Conservation (phyloP, 2,113 vertebrate genomes). For the Dicerorhinus sumatrensis region DNA sequence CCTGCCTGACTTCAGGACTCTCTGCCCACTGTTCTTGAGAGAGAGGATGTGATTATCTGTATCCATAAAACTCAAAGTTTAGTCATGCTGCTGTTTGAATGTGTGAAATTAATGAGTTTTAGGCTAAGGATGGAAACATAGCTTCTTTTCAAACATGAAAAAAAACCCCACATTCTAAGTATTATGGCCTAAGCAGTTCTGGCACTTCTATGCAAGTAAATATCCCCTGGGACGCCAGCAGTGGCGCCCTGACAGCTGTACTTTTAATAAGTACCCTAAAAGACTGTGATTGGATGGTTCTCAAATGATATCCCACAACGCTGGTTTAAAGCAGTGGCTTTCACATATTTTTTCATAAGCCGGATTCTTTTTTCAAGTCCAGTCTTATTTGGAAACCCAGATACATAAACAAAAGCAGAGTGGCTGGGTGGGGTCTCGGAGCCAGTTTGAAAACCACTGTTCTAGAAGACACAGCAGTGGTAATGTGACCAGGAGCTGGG, state of each 20-base stretch:
- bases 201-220: background rate
- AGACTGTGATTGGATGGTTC: background rate
- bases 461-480: background rate
- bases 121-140: background rate
- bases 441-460: background rate
- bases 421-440: background rate
- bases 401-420: background rate
- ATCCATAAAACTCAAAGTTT: background rate
- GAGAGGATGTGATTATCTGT: background rate
- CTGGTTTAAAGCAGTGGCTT: background rate
- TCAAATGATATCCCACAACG: background rate
- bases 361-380: background rate
- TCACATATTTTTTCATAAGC: background rate
- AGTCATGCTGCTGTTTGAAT: background rate
- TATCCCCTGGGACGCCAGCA: no score
- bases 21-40: background rate
- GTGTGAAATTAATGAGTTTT: background rate
- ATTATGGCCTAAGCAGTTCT: background rate
- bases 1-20: background rate
- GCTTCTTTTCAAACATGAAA: background rate
- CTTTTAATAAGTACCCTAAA: background rate
- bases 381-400: background rate
- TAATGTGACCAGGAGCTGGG: background rate
- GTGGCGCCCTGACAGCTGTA: background rate
- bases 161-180: background rate